phyloP scores from a whole-genome alignment of 2,888 invertebrate genomes.

The Agrochola lota region DNA sequence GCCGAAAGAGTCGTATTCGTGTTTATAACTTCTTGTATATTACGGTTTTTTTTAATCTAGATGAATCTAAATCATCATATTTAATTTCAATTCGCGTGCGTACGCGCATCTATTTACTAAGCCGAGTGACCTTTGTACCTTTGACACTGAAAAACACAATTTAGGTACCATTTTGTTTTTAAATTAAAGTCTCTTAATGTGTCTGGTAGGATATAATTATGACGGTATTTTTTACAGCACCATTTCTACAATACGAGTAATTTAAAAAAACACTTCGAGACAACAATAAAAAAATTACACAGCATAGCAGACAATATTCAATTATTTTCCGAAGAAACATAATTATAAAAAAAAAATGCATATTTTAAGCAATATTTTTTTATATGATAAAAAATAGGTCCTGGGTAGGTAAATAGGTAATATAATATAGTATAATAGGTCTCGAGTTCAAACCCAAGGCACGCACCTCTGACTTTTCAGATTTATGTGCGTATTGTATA shows the following conservation, averaged over 20 bases:
- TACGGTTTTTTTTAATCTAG: background rate
- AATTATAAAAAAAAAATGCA: background rate
- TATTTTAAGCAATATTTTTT: no score
- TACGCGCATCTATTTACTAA: background rate
- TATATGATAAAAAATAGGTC: no score
- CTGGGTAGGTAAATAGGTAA: no score
- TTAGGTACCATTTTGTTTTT: no score
- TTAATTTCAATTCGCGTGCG: background rate
- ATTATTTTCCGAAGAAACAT: no score
- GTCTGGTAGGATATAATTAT: background rate
- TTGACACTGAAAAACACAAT: background rate
- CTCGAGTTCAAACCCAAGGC: no score
- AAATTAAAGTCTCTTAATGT: no score
- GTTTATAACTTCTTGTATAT: background rate
- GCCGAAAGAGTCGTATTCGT: background rate
- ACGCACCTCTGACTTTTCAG: no score
- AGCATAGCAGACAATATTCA: background rate
- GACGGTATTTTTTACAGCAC: background rate
- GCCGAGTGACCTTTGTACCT: background rate
- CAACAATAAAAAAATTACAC: background rate
- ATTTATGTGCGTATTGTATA: no score
- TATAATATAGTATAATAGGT: no score
- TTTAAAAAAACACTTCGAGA: background rate
- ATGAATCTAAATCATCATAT: conserved; percentile 1
- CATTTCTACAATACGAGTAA: no score